Evolutionary conservation across 2,888 invertebrate species (phyloP), one percentile per base, ranked within the genome.

Genomic region (Mythimna loreyi): DNA sequence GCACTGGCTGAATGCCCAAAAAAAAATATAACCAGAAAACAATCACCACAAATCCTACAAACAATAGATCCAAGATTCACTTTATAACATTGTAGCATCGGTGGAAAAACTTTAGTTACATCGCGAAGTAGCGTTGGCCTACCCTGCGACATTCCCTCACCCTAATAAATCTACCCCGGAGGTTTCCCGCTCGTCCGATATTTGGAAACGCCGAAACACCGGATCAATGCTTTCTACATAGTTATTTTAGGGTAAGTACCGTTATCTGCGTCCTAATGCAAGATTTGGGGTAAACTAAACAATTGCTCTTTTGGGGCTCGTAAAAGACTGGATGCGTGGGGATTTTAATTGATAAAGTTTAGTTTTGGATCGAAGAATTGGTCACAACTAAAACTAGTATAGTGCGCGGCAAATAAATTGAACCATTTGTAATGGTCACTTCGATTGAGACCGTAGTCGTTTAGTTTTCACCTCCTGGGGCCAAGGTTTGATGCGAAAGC

Each of bases 121-220:
- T 75, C 57, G 62, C 49, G 40, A 67, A 79, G 81, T 67, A 73
- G 71, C 73, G 65, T 65, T 73, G 67, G 62, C 63, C 75, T 78
- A 60, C 84, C 84, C 77, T 72, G 78, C 81, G 67, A 74, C 73
- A 78, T 60, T 72, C 87, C 86, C 86, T 86, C 85, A 86, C 89
- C 89, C 86, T 88, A 87, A 91, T 91, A 91, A 91, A 91, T 91
- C 89, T 89, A 86, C 85, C 81, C 83, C 78, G 82, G 85, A 88
- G 89, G 87, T 87, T 88, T 83, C 81, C 83, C 86, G 81, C 83
- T 82, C 87, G 83, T 81, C 87, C 88, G 84, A 88, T 89, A 90
- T 89, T 89, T 86, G 87, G 84, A 78, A 85, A 85, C 86, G 82
- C 49, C 74, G 88, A 78, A 85, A 84, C 86, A 82, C 53, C 74